Evolutionary conservation across 2,113 vertebrate genomes (phyloP), one percentile per base, ranked within the genome.

Genomic region (Petroica traversi): DNA sequence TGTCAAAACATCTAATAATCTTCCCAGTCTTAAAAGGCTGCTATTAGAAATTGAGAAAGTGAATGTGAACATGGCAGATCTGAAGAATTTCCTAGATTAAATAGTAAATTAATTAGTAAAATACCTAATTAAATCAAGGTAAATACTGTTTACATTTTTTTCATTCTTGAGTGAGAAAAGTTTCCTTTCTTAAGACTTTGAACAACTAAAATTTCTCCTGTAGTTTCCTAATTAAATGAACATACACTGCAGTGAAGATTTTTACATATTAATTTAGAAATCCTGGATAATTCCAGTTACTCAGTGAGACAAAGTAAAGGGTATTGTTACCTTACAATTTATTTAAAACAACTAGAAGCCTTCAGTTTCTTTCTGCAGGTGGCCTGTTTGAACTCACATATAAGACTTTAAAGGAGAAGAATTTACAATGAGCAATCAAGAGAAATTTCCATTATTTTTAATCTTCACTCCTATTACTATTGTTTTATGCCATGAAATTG

Each of bases 401-500:
- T 19, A 88, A 66, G 19, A 45, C 14, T 81, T 66, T 34, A 55
- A 78, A 82, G 12, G 2, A 74, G 85, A 74, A 66, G 2, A 75
- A 89, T 63, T 82, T 82, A 1, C 33, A 71, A 75, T 36, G 33
- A 41, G 16, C 11, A 67, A 67, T 63, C 13, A 31, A 78, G 80
- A 71, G 45, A 59, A 36, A 64, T 12, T 67, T 29, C 4, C 2
- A 51, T 54, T 89, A 29, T 55, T 89, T 87, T 71, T 41, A 61
- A 29, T 59, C 38, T 78, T 85, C 34, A 68, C 3, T 63, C 23
- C 2, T 81, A 74, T 69, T 80, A 40, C 16, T 6, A 45, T 23
- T 0, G 0, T 57, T 19, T 64, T 76, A 84, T 46, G 34, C 23
- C 0, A 0, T 75, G 51, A 85, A 95, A 74, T 72, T 88, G 33